phyloP scores from a whole-genome alignment of 2,797 vertebrate species.

The Sciurus carolinensis region DNA sequence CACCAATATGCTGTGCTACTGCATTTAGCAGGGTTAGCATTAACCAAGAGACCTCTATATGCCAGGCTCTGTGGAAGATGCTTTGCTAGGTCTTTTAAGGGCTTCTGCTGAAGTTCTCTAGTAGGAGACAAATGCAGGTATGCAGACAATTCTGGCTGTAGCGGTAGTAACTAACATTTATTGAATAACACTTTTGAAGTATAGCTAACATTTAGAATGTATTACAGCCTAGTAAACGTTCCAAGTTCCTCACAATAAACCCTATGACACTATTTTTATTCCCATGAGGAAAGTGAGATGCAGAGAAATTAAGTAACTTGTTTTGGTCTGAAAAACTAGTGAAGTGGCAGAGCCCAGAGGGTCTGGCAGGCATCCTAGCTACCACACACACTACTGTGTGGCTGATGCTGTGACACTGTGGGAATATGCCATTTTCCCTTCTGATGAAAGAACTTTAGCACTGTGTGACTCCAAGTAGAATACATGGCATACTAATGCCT shows the following conservation, averaged over 20 bases:
- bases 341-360: background rate
- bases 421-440: background rate
- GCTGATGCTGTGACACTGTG: background rate
- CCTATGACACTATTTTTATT: background rate
- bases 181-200: background rate
- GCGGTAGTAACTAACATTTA: background rate
- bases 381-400: rapidly evolving
- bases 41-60: conserved; percentile 4
- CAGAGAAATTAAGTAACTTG: background rate
- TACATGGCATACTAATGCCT: background rate
- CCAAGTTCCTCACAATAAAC: background rate
- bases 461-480: background rate
- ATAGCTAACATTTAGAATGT: background rate
- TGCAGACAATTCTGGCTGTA: background rate
- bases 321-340: background rate
- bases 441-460: background rate
- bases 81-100: background rate
- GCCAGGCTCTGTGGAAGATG: background rate
- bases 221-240: background rate
- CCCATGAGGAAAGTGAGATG: conserved; percentile 26
- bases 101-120: background rate
- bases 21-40: background rate
- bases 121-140: background rate
- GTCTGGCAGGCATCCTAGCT: background rate
- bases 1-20: background rate